Evolutionary conservation across 1,140 invertebrate species (phyloP).

Genomic region (Bombus picipes): DNA sequence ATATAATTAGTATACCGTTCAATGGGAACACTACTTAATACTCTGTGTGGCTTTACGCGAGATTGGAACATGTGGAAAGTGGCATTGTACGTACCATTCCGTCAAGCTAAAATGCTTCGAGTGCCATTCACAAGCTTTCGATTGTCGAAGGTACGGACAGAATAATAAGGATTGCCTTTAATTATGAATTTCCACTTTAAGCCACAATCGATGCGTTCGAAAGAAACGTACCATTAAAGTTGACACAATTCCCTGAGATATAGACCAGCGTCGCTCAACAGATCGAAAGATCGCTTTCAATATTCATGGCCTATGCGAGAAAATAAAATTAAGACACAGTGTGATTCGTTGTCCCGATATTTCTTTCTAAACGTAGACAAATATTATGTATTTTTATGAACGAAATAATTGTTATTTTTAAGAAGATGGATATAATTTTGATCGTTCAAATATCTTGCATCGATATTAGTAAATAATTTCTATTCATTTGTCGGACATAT

Average conservation of each 20-base stretch:
- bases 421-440: too few relatives aligned
- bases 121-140: slow-evolving; percentile 12
- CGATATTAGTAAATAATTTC: too few relatives aligned
- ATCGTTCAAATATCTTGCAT: too few relatives aligned
- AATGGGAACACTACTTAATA: slow-evolving; percentile 16
- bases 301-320: background rate
- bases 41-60: background rate
- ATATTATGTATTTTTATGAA: too few relatives aligned
- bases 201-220: background rate
- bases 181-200: slow-evolving; percentile 36
- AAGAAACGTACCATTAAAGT: slow-evolving; percentile 17
- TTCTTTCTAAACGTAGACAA: too few relatives aligned
- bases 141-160: background rate
- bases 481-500: too few relatives aligned
- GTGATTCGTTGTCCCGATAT: too few relatives aligned
- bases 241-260: background rate
- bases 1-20: slow-evolving; percentile 28
- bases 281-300: background rate
- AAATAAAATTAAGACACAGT: background rate
- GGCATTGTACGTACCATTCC: slow-evolving; percentile 21
- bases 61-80: slow-evolving; percentile 19
- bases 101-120: background rate
- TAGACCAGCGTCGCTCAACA: background rate
- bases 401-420: too few relatives aligned
- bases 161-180: slow-evolving; percentile 39